Evolutionary conservation across 2,888 invertebrate genomes (phyloP), one percentile per base, ranked within the genome.

Genomic region (Incurvaria masculella): DNA sequence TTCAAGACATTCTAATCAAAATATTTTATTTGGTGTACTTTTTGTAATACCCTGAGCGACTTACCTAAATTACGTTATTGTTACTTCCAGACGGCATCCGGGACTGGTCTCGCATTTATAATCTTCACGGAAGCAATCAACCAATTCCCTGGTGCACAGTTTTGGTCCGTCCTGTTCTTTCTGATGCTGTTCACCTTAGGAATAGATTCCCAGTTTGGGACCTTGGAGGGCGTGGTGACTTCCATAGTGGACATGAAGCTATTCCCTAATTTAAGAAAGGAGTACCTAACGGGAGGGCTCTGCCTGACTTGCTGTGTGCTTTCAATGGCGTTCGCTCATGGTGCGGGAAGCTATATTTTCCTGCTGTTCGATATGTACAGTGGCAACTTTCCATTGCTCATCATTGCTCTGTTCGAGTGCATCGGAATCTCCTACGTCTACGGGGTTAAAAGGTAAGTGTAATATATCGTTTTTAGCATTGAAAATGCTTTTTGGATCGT

Each of bases 71-170:
- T n/a, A n/a, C n/a, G n/a, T n/a, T n/a, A n/a, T 46, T 6, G 46
- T 52, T 55, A 46, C 47, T 80, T 81, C 16, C 75, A 97, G 97
- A 94, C 96, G 5, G 97, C 96, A 1, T 92, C 96, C 2, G 97
- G 97, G 20, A 96, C 97, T 0, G 97, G 97, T 1, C 72, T 97
- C 49, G 97, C 97, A 0, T 97, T 97, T 69, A 96, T 97, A 53
- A 95, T 97, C 57, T 97, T 97, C 79, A 97, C 97, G 0, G 96
- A 97, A 71, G 97, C 97, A 6, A 97, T 97, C 64, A 94, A 96
- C 74, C 96, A 97, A 74, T 97, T 97, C 70, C 96, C 97, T 0
- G 93, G 94, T 1, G 93, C 96, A 0, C 96, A 95, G 59, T 86
- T 97, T 63, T 97, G 97, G 97, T 92, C 96, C 3, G 85, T 97